Evolutionary conservation across 2,113 vertebrate genomes (phyloP), one percentile per base, ranked within the genome.

Genomic region (Seriola rivoliana): DNA sequence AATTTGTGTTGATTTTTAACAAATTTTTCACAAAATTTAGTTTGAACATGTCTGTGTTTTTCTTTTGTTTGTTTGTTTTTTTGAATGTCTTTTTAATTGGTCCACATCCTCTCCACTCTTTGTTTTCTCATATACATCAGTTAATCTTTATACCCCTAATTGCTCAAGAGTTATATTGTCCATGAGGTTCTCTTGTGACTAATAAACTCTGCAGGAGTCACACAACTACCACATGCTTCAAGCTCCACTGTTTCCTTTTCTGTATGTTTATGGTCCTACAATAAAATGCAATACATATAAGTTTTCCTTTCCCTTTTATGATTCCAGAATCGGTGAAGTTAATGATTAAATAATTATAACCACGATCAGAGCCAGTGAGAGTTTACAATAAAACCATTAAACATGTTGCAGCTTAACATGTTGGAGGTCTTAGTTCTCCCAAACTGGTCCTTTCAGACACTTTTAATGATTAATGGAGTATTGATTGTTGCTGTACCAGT

Each of bases 301-400:
- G 25, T 57, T n/a, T 48, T 40, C 38, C 23, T 48, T 73, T 54
- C 1, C 17, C 60, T 55, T 55, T 67, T n/a, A 60, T 54, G 32
- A 25, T 29, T 16, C 38, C 29, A 25, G 17, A 42, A 36, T 71
- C 5, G 16, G 1, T 29, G 3, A 70, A 12, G 46, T 66, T 62
- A 80, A 71, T 67, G 16, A 54, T 62, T 42, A 23, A 40, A 62
- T 0, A 3, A 25, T 50, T 34, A 19, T 34, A 23, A 14, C 55
- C 4, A 14, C 7, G 14, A 63, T 58, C 25, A 19, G 4, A 66
- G 40, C 8, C 32, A 9, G 9, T 9, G 5, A 16, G 25, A 71
- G 46, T 58, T 32, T 78, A 50, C 46, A 32, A 4, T 46, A 29
- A 76, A 76, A 50, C 46, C 23, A 4, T 46, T n/a, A 76, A 76